Conservation (phyloP, 2,113 vertebrate species). For the Xerus inauris region DNA sequence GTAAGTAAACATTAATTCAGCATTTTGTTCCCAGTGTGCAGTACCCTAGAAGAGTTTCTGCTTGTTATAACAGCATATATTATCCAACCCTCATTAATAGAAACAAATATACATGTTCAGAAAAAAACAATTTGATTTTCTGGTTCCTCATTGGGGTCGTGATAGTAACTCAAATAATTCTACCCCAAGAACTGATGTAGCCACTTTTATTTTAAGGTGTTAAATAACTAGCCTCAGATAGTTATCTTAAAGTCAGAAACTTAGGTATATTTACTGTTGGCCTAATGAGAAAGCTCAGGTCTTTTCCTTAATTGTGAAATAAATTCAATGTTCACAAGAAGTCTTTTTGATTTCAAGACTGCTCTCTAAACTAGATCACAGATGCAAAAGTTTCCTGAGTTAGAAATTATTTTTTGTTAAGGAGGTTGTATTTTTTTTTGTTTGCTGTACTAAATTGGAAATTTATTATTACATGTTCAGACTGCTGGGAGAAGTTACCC, state of each 20-base stretch:
- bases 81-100: not conserved
- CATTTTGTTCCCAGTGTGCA: not conserved
- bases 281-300: not conserved
- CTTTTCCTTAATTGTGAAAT: not conserved
- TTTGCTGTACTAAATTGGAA: not conserved
- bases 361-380: not conserved
- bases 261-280: not conserved
- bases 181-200: not conserved
- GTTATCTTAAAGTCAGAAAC: not conserved
- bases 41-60: not conserved
- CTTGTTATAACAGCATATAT: not conserved
- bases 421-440: not conserved
- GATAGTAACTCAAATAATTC: not conserved
- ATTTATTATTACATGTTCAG: not conserved
- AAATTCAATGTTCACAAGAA: not conserved
- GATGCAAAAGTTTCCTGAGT: not conserved
- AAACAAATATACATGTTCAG: slow-evolving; percentile 14
- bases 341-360: not conserved
- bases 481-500: not conserved
- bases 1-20: slow-evolving; percentile 4
- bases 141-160: not conserved
- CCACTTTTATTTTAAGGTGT: not conserved
- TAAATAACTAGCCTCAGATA: not conserved
- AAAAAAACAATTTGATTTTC: slow-evolving; percentile 53
- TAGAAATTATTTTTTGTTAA: not conserved